phyloP scores from a whole-genome alignment of 1,140 invertebrate species.

The Camponotus pennsylvanicus region DNA sequence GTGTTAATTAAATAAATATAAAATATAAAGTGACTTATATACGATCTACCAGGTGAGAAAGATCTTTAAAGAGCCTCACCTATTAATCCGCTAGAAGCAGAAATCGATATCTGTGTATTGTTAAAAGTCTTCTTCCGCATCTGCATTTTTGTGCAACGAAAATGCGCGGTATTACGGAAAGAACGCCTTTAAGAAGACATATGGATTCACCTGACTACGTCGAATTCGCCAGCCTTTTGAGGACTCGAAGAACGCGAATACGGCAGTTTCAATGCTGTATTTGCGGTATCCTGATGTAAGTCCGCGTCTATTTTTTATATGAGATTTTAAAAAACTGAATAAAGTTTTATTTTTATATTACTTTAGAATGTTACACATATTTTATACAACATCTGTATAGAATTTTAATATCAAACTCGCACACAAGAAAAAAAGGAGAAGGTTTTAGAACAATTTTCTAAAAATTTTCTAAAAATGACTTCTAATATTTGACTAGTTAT shows the following conservation, averaged over 20 bases:
- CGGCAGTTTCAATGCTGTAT: constrained; percentile 91
- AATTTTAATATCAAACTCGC: not conserved
- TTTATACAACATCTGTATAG: not conserved
- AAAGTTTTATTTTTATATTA: not conserved
- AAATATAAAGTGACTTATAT: constrained; percentile 12
- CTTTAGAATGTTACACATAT: not conserved
- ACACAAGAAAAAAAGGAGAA: not conserved
- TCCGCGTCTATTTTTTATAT: not conserved
- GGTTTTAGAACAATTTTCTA: too few relatives aligned
- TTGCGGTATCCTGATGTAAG: constrained; percentile 89
- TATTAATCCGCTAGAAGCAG: not conserved
- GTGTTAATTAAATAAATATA: not conserved
- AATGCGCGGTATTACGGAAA: constrained; percentile 83
- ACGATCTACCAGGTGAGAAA: not conserved
- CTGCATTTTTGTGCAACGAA: not conserved
- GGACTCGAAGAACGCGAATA: constrained; percentile 87
- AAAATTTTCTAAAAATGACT: too few relatives aligned
- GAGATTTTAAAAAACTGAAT: too few relatives aligned
- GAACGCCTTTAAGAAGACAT: constrained; percentile 86
- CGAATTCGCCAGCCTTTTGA: constrained; percentile 88
- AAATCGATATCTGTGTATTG: not conserved
- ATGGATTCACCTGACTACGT: constrained; percentile 87
- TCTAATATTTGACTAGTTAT: too few relatives aligned
- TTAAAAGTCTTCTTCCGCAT: not conserved
- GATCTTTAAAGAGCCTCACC: not conserved